Conservation (phyloP, 1,140 invertebrate genomes). For the Drosophila bocqueti region DNA sequence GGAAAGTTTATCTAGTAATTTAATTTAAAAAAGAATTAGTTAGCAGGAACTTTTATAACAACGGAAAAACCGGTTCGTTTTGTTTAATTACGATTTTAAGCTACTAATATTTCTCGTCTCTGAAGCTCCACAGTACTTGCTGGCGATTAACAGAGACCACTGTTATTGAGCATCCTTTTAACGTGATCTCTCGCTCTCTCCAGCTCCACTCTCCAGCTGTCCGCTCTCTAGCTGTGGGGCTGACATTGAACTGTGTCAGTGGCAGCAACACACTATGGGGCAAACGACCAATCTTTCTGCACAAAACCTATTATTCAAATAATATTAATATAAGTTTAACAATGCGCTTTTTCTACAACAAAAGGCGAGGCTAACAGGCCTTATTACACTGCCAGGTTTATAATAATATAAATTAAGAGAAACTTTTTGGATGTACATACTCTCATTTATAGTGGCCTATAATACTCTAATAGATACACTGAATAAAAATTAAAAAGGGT, state of each 20-base stretch:
- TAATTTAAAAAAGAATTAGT: neutral
- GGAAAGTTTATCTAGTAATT: neutral
- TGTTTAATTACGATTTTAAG: neutral
- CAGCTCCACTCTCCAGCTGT: constrained; percentile 4
- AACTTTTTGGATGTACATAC: too few relatives aligned
- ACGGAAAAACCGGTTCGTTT: neutral
- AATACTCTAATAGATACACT: too few relatives aligned
- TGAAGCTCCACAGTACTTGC: neutral
- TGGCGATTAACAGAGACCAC: constrained; percentile 25
- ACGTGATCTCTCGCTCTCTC: constrained; percentile 27
- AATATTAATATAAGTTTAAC: too few relatives aligned
- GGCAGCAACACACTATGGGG: constrained; percentile 35
- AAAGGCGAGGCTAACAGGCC: too few relatives aligned
- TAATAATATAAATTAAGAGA: too few relatives aligned
- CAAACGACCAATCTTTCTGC: neutral
- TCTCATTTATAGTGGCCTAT: too few relatives aligned
- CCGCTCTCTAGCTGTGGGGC: constrained; percentile 8
- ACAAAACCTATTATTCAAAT: neutral
- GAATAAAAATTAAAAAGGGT: too few relatives aligned
- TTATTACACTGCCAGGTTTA: too few relatives aligned
- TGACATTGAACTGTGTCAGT: constrained; percentile 78
- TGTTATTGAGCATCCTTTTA: constrained; percentile 54
- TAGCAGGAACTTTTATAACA: neutral
- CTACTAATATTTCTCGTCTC: neutral
- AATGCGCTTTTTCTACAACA: too few relatives aligned